Conservation (phyloP, 2,888 invertebrate species). For the Eurois occulta region DNA sequence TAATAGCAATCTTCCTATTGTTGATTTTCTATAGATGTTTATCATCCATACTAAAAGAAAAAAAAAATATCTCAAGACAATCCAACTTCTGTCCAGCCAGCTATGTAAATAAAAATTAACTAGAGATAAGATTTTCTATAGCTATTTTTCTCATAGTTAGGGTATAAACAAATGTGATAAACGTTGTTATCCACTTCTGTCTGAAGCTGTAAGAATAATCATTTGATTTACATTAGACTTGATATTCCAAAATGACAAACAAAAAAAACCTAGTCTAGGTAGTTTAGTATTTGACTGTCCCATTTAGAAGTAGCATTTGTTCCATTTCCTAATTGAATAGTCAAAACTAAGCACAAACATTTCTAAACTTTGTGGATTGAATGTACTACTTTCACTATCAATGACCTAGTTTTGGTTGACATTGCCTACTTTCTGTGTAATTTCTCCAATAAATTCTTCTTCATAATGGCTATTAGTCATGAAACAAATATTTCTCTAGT, state of each 20-base stretch:
- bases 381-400: constrained; percentile 46
- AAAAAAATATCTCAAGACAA: background rate
- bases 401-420: constrained; percentile 42
- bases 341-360: background rate
- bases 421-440: constrained; percentile 30
- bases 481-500: background rate
- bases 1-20: background rate
- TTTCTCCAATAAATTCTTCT: constrained; percentile 14
- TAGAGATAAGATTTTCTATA: background rate
- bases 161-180: background rate
- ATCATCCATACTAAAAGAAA: background rate
- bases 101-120: background rate
- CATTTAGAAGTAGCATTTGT: background rate
- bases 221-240: background rate
- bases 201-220: background rate
- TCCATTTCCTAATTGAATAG: background rate
- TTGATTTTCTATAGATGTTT: constrained; percentile 2
- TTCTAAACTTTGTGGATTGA: background rate
- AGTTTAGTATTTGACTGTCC: background rate
- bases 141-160: background rate
- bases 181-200: background rate
- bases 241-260: background rate
- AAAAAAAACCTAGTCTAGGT: background rate
- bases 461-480: background rate
- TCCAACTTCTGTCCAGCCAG: background rate